Evolutionary conservation across 2,797 vertebrate species (phyloP), one percentile per base, ranked within the genome.

Genomic region (Oryzias sinensis): DNA sequence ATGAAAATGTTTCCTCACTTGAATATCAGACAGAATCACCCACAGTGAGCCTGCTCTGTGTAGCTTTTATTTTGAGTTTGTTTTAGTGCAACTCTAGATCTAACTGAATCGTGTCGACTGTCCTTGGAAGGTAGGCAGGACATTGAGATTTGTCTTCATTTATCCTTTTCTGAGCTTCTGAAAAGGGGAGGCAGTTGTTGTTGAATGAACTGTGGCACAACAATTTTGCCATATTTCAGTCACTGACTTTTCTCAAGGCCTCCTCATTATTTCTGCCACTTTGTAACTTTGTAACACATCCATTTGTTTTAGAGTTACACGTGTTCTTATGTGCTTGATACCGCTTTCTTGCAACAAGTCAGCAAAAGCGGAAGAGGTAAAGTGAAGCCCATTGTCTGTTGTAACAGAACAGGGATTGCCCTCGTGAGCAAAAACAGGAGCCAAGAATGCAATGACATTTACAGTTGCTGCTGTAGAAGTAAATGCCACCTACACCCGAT

Each of bases 381-480:
- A 59, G 11, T 59, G 24, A 20, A 42, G 41, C 6, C 25, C 41
- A 20, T 59, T 51, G 33, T 59, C 41, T 13, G 41, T 50, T 20
- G 27, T 56, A 3, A 37, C 14, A 4, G 15, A n/a, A 51, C 40
- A 44, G 8, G 17, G 49, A 29, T 59, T 59, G 3, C 48, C 25
- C 8, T 51, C 25, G 6, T 2, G 14, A 14, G 14, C 42, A 46
- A 60, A 60, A 4, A 45, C 7, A 6, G 25, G 33, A 33, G 49
- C 4, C 17, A 60, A 5, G 2, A 60, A 37, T 16, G 8, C 3
- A 1, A 22, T 45, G 5, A 52, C 24, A 3, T 4, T 44, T 2
- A 11, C n/a, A 16, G 41, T 44, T 14, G 48, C 44, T 16, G 41
- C 24, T 16, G 24, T 8, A 16, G 58, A 40, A 33, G 42, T 17